Evolutionary conservation across 53 echinoderm and acorn worm species (phyloP), one percentile per base, ranked within the genome.

Genomic region (Echinometra lucunter): DNA sequence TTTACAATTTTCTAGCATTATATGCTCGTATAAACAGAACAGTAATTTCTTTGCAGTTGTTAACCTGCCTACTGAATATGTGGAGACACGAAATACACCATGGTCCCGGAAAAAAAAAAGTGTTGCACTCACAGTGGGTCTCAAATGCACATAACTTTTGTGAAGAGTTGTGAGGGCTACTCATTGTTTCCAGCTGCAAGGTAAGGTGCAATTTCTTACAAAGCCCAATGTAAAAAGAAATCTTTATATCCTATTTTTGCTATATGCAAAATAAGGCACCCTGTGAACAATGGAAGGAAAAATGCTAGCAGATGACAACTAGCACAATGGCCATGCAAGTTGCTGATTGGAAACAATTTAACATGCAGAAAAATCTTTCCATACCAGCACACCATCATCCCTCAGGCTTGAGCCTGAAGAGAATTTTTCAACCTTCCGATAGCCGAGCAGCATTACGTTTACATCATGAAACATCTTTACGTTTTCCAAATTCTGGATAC

Each of bases 1-100:
- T 85, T 85, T 85, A 85, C 85, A 85, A 47, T 27, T 47, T 85
- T 85, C 28, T 85, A 12, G 85, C 85, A 85, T 85, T 85, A 85
- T 85, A 85, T 85, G 49, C 85, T 49, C 49, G 85, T n/a, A 30
- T 85, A 85, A 47, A 85, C 85, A 49, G 7, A 28, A 32, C 32
- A 12, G 18, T 5, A 6, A 7, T 35, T 72, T 72, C 32, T 13
- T 32, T 72, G 15, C 72, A 72, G 72, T 11, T 13, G 35, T 35
- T 12, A 72, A 10, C 13, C 35, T 3, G 72, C 35, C 35, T 30
- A 72, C n/a, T n/a, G n/a, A n/a, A 72, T 35, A 35, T 72, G 72
- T 35, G 13, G 28, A 40, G 17, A 44, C 21, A 44, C 69, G 2
- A 63, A 23, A 13, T 30, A 42, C 53, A 28, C 53, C 28, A 49